Evolutionary conservation across 1,140 invertebrate species (phyloP).

Genomic region (Eurosta solidaginis): DNA sequence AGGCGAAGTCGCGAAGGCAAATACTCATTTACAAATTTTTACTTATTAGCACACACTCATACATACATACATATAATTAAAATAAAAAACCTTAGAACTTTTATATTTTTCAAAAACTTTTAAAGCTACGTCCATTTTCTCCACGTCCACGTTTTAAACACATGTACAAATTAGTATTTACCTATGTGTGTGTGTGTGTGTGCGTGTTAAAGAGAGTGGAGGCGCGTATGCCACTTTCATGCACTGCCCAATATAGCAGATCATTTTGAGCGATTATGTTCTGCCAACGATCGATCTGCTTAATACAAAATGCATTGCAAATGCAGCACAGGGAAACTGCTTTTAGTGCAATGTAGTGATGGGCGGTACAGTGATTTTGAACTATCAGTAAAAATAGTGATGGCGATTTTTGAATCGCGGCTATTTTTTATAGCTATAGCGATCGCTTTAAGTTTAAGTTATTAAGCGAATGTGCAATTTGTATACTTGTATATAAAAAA

Average conservation of each 20-base stretch:
- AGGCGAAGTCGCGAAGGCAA: constrained; percentile 2
- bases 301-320: not conserved
- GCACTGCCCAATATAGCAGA: constrained; percentile 25
- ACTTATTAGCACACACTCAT: not conserved
- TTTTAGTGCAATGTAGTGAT: no score
- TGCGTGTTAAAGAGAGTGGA: not conserved
- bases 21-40: constrained; percentile 16
- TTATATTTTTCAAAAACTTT: constrained; percentile 6
- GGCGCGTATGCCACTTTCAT: constrained; percentile 25
- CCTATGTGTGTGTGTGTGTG: not conserved
- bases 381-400: no score
- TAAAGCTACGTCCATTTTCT: constrained; percentile 20
- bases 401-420: no score
- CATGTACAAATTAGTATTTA: not conserved
- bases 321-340: not conserved
- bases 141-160: not conserved
- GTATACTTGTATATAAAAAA: no score
- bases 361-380: no score
- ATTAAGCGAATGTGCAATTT: no score
- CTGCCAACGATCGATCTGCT: not conserved
- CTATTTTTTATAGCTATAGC: no score
- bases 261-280: constrained; percentile 17
- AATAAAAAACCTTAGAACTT: not conserved
- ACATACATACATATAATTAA: not conserved
- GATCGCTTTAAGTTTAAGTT: no score